These are phyloP conservation scores for Melitaea cinxia DNA, from an alignment of 1,140 invertebrate genomes.

Conservation along the genomic window DNA sequence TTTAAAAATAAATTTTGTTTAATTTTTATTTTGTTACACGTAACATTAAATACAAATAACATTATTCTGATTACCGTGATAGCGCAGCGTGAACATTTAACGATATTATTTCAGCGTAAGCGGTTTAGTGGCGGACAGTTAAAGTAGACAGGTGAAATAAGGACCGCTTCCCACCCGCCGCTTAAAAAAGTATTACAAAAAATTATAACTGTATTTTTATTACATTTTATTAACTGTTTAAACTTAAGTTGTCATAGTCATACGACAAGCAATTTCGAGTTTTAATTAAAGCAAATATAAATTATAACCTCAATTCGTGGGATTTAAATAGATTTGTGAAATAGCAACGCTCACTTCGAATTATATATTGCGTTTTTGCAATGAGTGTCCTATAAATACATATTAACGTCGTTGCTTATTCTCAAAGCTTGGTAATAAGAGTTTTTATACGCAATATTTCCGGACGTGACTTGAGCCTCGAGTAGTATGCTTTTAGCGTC, in stretches of 20 bases:
- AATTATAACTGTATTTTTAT: not conserved
- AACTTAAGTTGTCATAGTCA: not conserved
- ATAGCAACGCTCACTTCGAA: not conserved
- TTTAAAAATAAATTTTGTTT: not conserved
- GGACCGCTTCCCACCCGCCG: not conserved
- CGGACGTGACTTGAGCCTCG: constrained; percentile 16
- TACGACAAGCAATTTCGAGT: not conserved
- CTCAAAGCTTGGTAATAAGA: not conserved
- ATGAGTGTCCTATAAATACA: not conserved
- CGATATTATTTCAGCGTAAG: constrained; percentile 9
- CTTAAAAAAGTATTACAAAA: not conserved
- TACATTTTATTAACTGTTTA: not conserved
- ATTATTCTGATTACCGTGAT: not conserved
- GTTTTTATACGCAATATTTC: not conserved
- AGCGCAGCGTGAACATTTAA: not conserved
- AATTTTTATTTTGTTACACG: not conserved
- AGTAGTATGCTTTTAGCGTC: constrained; percentile 31
- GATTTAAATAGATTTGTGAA: not conserved
- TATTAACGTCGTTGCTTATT: not conserved
- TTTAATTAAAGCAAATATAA: not conserved
- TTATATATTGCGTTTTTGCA: constrained; percentile 8
- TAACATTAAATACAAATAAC: not conserved
- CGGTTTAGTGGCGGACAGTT: not conserved
- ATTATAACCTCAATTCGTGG: not conserved
- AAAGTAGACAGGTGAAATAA: constrained; percentile 25